phyloP scores from a whole-genome alignment of 2,888 invertebrate species.

The Pandemis heparana region DNA sequence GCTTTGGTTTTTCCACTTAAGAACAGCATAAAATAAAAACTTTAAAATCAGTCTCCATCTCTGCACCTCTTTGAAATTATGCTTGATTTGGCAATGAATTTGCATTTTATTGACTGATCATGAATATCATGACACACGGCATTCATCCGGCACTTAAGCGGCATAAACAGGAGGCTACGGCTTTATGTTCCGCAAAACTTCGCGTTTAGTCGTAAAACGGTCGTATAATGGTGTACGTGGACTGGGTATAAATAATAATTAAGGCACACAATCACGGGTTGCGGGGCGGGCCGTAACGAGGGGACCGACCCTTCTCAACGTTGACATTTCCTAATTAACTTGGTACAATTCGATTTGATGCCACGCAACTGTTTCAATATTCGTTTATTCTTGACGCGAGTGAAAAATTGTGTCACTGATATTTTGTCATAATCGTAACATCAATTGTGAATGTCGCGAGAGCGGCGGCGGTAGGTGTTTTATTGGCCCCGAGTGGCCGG shows the following conservation, averaged over 20 bases:
- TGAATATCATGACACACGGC: constrained; percentile 20
- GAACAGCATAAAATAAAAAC: neutral
- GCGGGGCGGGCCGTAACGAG: constrained; percentile 48
- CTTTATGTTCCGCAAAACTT: constrained; percentile 36
- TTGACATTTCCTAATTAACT: constrained; percentile 75
- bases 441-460: constrained; percentile 34
- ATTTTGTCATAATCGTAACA: constrained; percentile 41
- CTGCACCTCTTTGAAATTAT: constrained; percentile 1
- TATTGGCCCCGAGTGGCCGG: constrained; percentile 17
- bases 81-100: constrained; percentile 21
- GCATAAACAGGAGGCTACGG: constrained; percentile 26
- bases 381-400: constrained; percentile 57
- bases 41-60: neutral
- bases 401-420: constrained; percentile 41
- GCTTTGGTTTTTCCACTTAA: neutral
- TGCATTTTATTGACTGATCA: constrained; percentile 36
- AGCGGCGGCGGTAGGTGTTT: neutral
- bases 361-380: constrained; percentile 69
- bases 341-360: constrained; percentile 72
- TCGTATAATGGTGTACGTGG: constrained; percentile 41
- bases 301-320: constrained; percentile 64
- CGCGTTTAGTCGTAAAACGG: constrained; percentile 43
- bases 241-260: constrained; percentile 59
- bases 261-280: constrained; percentile 54
- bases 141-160: constrained; percentile 28